Conservation (phyloP, 2,888 invertebrate species). For the Plutella xylostella region DNA sequence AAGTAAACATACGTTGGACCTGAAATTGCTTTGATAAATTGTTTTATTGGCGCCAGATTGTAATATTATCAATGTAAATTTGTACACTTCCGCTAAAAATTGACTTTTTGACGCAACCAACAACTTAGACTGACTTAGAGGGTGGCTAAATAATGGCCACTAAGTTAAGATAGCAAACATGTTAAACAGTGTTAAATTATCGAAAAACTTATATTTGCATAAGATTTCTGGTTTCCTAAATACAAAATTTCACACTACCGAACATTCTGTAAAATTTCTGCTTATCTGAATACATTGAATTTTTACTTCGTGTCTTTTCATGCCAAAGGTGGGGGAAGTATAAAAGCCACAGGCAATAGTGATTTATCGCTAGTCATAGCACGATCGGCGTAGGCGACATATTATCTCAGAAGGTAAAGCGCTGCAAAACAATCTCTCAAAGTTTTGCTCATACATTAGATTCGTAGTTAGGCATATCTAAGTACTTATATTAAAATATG, state of each 20-base stretch:
- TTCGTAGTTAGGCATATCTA: slow-evolving; percentile 28
- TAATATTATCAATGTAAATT: slow-evolving; percentile 28
- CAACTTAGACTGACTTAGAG: no score
- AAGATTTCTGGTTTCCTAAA: no score
- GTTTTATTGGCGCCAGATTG: slow-evolving; percentile 31
- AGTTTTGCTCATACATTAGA: background rate
- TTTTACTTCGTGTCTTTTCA: background rate
- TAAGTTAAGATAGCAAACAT: no score
- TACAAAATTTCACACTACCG: no score
- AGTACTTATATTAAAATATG: no score
- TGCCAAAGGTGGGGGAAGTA: slow-evolving; percentile 20
- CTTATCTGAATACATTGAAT: no score
- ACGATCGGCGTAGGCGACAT: slow-evolving; percentile 30
- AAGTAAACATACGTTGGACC: slow-evolving; percentile 22
- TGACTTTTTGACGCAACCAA: no score
- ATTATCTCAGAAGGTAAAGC: slow-evolving; percentile 23
- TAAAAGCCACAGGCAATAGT: slow-evolving; percentile 25
- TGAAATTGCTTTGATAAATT: slow-evolving; percentile 33
- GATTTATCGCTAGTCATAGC: slow-evolving; percentile 28
- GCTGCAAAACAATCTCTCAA: slow-evolving; percentile 21
- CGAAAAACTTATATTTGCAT: no score
- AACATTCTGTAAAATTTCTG: no score
- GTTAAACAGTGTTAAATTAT: no score
- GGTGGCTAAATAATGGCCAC: no score
- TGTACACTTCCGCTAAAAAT: no score